Conservation (phyloP, 2,113 vertebrate genomes). For the Pseudopipra pipra region DNA sequence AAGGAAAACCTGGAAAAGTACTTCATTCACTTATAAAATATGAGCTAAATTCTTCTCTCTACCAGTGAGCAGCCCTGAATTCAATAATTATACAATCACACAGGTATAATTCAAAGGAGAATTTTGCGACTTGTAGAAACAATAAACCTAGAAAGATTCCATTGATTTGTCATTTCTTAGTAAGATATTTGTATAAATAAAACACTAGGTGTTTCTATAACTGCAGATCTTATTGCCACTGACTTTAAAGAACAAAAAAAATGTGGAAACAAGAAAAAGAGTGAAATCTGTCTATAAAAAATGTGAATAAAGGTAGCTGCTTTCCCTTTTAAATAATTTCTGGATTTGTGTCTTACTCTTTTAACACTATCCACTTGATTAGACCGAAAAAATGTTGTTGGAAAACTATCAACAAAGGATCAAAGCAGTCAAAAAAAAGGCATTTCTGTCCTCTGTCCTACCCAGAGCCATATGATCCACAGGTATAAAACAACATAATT, state of each 20-base stretch:
- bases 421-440: background rate
- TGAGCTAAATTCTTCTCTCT: background rate
- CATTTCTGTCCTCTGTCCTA: background rate
- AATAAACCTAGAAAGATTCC: background rate
- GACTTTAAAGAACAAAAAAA: background rate
- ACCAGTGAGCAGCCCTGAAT: background rate
- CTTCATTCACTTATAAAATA: constrained; percentile 36
- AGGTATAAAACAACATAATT: background rate
- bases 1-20: constrained; percentile 42
- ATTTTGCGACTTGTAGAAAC: background rate
- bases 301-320: background rate
- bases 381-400: background rate
- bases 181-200: background rate
- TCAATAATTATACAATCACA: background rate
- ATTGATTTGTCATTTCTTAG: background rate
- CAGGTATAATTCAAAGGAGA: background rate
- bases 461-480: background rate
- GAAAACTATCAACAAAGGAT: background rate
- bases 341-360: background rate
- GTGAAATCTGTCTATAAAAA: background rate
- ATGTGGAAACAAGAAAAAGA: background rate
- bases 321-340: background rate
- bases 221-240: background rate
- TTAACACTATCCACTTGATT: background rate
- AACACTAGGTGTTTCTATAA: background rate